These are phyloP conservation scores for Gambusia yucatana DNA, from an alignment of 2,797 vertebrate genomes.

Conservation along the genomic window DNA sequence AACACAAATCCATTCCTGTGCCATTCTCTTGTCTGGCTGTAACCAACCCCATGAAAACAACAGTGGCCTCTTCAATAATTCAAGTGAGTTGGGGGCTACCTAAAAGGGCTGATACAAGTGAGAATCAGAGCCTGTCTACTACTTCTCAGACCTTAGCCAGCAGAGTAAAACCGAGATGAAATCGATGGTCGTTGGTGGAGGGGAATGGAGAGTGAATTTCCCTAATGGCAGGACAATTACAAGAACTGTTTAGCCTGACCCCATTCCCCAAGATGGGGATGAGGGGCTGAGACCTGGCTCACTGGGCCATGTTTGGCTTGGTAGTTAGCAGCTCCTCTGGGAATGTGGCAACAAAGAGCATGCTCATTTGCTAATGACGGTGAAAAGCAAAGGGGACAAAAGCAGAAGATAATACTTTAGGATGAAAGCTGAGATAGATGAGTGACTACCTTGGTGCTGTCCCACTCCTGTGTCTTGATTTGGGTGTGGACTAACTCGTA, in stretches of 20 bases:
- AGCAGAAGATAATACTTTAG: slow-evolving; percentile 23
- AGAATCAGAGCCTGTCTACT: slow-evolving; percentile 77
- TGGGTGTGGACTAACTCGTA: slow-evolving; percentile 94
- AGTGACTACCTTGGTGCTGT: slow-evolving; percentile 91
- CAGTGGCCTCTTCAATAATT: slow-evolving; percentile 84
- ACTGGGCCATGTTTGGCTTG: slow-evolving; percentile 68
- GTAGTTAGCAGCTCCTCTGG: slow-evolving; percentile 69
- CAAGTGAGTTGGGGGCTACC: slow-evolving; percentile 78
- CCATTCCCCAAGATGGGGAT: slow-evolving; percentile 72
- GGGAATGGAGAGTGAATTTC: slow-evolving; percentile 81
- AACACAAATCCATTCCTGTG: slow-evolving; percentile 54
- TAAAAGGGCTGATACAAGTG: slow-evolving; percentile 77
- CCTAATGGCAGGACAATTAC: slow-evolving; percentile 86
- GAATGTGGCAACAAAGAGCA: slow-evolving; percentile 63
- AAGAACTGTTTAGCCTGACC: slow-evolving; percentile 84
- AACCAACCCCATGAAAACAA: slow-evolving; percentile 74
- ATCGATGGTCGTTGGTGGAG: slow-evolving; percentile 80
- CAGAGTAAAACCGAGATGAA: slow-evolving; percentile 81
- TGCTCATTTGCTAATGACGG: slow-evolving; percentile 61
- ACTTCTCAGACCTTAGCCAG: slow-evolving; percentile 71
- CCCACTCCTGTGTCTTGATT: slow-evolving; percentile 98
- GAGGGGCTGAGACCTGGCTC: slow-evolving; percentile 62
- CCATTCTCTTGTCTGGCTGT: slow-evolving; percentile 61
- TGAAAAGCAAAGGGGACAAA: slow-evolving; percentile 15
- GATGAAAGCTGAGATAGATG: slow-evolving; percentile 28